Evolutionary conservation across 2,113 vertebrate species (phyloP).

Genomic region (Azemiops feae): DNA sequence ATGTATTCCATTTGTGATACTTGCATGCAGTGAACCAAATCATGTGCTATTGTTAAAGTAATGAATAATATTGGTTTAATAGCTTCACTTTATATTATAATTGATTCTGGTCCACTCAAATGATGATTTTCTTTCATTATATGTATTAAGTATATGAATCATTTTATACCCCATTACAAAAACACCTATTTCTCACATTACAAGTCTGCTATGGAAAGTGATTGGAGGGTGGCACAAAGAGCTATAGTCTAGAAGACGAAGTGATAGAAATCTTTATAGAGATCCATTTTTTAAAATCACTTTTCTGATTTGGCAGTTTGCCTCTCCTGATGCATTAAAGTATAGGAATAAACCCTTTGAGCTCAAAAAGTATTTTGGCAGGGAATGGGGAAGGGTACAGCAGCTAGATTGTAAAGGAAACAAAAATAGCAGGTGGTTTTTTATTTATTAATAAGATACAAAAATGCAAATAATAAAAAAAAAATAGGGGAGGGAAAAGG

Average conservation of each 20-base stretch:
- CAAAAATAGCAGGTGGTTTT: neutral
- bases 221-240: neutral
- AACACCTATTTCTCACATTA: neutral
- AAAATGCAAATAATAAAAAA: neutral
- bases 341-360: neutral
- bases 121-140: neutral
- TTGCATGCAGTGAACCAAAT: neutral
- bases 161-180: neutral
- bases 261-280: neutral
- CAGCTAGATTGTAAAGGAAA: neutral
- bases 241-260: neutral
- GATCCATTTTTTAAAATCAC: conserved; percentile 2
- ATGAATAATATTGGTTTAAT: neutral
- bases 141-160: neutral
- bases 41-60: neutral
- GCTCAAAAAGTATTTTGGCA: neutral
- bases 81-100: neutral
- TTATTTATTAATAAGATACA: neutral
- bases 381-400: neutral
- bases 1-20: neutral
- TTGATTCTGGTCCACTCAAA: neutral
- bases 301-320: conserved; percentile 6
- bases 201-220: neutral
- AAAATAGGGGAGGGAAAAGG: neutral
- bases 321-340: neutral